Evolutionary conservation across 1,140 invertebrate genomes (phyloP).

Genomic region (Meloidogyne exigua): DNA sequence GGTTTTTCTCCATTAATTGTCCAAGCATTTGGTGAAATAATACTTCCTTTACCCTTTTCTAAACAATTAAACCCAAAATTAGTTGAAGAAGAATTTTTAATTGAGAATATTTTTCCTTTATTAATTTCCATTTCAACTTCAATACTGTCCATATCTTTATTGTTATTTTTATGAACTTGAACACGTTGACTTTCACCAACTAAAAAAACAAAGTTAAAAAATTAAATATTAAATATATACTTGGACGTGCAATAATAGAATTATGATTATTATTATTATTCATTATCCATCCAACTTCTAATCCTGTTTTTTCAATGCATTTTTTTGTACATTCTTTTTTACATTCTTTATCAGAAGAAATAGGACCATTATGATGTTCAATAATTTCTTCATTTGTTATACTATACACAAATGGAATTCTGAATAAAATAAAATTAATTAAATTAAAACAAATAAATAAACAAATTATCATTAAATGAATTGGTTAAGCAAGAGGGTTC

Average conservation of each 20-base stretch:
- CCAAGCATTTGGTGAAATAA: not conserved
- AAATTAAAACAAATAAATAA: not conserved
- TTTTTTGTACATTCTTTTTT: not conserved
- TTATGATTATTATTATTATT: too few species aligned
- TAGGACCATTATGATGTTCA: not conserved
- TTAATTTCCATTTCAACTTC: not conserved
- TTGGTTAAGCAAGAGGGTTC: not conserved
- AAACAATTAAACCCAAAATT: not conserved
- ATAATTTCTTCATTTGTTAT: not conserved
- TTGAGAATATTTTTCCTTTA: not conserved
- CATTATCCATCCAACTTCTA: not conserved
- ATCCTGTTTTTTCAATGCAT: not conserved
- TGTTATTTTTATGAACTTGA: not conserved
- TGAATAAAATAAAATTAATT: not conserved
- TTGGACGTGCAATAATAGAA: not conserved
- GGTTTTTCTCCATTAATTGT: not conserved
- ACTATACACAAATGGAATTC: not conserved
- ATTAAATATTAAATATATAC: not conserved
- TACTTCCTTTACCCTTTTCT: not conserved
- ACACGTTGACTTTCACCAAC: not conserved
- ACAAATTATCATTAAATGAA: not conserved
- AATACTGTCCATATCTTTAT: not conserved
- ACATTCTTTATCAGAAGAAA: not conserved
- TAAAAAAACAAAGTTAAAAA: not conserved
- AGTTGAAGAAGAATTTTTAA: too few species aligned